Evolutionary conservation across 2,888 invertebrate genomes (phyloP).

Genomic region (Steinernema scapterisci): DNA sequence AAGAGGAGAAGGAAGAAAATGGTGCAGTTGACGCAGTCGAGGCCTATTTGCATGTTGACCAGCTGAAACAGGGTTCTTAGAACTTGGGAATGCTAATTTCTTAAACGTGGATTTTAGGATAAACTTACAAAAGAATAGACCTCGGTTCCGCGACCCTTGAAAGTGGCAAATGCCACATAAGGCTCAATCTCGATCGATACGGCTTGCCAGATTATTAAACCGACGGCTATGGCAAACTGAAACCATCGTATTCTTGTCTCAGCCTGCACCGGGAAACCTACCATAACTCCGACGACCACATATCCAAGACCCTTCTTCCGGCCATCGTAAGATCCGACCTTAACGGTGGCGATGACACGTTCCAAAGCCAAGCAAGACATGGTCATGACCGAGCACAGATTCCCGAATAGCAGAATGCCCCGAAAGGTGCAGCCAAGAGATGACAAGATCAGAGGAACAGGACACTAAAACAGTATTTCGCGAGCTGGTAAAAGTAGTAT

Average conservation of each 20-base stretch:
- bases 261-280: not conserved
- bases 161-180: not conserved
- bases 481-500: not conserved
- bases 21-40: not conserved
- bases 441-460: not conserved
- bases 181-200: conserved; percentile 1
- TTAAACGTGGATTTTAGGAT: no score
- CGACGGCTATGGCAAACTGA: not conserved
- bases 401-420: not conserved
- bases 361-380: not conserved
- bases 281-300: not conserved
- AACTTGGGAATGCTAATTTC: no score
- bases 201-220: not conserved
- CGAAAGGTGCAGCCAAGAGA: not conserved
- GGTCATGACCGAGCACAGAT: conserved; percentile 1
- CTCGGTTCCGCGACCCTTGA: not conserved
- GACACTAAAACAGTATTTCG: conserved; percentile 3
- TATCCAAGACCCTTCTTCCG: conserved; percentile 9
- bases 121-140: not conserved
- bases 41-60: conserved; percentile 18
- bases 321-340: conserved; percentile 17
- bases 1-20: conserved; percentile 1
- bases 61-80: not conserved
- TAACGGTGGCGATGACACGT: not conserved
- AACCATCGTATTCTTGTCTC: not conserved